phyloP scores from a whole-genome alignment of 2,113 vertebrate species.

The Phocoena phocoena region DNA sequence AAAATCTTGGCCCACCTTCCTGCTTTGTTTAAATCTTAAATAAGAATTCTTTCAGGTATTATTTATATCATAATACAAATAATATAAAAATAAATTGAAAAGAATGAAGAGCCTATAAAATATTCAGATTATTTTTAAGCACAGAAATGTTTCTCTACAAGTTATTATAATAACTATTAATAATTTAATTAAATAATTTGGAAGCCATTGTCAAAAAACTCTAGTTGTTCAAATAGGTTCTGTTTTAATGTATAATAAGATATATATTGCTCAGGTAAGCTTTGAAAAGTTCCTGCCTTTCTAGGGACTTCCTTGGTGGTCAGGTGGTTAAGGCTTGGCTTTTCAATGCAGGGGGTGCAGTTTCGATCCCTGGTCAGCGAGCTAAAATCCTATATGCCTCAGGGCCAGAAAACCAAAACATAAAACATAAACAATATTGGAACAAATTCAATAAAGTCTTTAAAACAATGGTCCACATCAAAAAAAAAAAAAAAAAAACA shows the following conservation, averaged over 20 bases:
- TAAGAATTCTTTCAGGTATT: not conserved
- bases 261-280: not conserved
- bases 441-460: no score
- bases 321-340: no score
- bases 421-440: no score
- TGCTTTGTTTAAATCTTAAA: not conserved
- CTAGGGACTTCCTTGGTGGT: not conserved
- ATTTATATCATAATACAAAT: not conserved
- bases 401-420: no score
- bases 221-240: not conserved
- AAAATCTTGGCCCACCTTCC: not conserved
- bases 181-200: not conserved
- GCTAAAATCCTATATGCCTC: no score
- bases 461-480: no score
- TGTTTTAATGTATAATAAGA: not conserved
- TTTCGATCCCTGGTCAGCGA: no score
- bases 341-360: no score
- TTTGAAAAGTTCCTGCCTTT: not conserved
- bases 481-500: no score
- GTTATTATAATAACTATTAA: not conserved
- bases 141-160: not conserved
- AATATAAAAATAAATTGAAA: not conserved
- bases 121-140: not conserved
- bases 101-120: not conserved
- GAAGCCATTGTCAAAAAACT: not conserved